Evolutionary conservation across 1,140 invertebrate genomes (phyloP).

Genomic region (Pseudomyrmex gracilis): DNA sequence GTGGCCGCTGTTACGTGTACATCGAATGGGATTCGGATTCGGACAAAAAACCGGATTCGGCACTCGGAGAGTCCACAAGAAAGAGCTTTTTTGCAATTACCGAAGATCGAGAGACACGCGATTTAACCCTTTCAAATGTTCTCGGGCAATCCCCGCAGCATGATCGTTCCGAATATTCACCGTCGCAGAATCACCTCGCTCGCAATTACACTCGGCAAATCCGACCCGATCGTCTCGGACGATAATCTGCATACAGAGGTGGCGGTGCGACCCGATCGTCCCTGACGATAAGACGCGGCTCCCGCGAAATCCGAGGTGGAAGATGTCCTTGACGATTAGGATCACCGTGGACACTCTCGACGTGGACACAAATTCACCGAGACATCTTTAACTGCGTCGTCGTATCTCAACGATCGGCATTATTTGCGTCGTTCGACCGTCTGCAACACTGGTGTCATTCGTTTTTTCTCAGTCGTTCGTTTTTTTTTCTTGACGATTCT

Average conservation of each 20-base stretch:
- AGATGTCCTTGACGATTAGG: background rate
- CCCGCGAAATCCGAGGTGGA: background rate
- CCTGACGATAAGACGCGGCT: constrained; percentile 21
- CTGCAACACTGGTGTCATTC: too few relatives aligned
- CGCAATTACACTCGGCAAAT: background rate
- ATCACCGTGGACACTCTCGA: constrained; percentile 14
- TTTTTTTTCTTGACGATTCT: constrained; percentile 15
- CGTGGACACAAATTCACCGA: background rate
- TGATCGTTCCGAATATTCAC: background rate
- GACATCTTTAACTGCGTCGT: constrained; percentile 4
- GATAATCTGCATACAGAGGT: constrained; percentile 5
- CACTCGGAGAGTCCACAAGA: constrained; percentile 5
- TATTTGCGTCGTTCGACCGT: background rate
- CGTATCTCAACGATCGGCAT: background rate
- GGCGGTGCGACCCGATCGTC: constrained; percentile 23
- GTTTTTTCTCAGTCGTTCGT: too few relatives aligned
- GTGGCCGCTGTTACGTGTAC: constrained; percentile 5
- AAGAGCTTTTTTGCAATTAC: too few relatives aligned
- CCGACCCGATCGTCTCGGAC: constrained; percentile 40
- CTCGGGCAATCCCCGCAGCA: background rate
- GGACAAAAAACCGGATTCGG: background rate
- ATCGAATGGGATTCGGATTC: constrained; percentile 13
- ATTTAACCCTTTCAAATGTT: too few relatives aligned
- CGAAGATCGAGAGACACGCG: too few relatives aligned
- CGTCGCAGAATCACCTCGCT: background rate